These are phyloP conservation scores for Meganola albula DNA, from an alignment of 2,888 invertebrate species.

Conservation along the genomic window DNA sequence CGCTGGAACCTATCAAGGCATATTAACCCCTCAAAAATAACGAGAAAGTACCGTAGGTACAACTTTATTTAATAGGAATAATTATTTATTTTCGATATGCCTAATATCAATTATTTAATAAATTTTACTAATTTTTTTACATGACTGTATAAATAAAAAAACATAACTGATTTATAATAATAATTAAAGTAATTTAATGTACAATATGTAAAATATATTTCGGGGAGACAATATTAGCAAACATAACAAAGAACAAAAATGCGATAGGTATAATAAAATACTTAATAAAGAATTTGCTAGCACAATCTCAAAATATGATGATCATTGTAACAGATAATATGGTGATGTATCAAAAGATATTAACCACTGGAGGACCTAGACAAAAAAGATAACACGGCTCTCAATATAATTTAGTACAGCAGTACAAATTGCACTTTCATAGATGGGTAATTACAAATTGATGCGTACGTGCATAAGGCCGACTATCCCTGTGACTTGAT, in stretches of 20 bases:
- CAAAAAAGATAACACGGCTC: conserved; percentile 21
- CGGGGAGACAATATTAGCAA: conserved; percentile 58
- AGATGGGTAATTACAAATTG: conserved; percentile 39
- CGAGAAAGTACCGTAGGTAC: conserved; percentile 54
- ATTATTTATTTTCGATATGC: conserved; percentile 59
- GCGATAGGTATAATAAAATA: conserved; percentile 36
- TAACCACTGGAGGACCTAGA: conserved; percentile 23
- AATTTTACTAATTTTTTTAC: conserved; percentile 55
- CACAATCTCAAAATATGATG: conserved; percentile 59
- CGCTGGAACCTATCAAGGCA: no score
- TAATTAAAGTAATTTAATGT: conserved; percentile 49
- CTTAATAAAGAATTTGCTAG: conserved; percentile 44
- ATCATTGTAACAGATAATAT: conserved; percentile 33
- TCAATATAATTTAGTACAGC: conserved; percentile 28
- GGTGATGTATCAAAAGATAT: conserved; percentile 39
- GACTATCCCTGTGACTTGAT: conserved; percentile 53
- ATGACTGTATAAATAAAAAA: conserved; percentile 59
- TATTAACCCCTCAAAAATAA: conserved; percentile 42
- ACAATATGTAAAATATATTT: conserved; percentile 60
- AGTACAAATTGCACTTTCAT: conserved; percentile 37
- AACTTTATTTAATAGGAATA: conserved; percentile 49
- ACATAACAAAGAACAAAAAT: conserved; percentile 70
- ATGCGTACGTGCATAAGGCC: conserved; percentile 48
- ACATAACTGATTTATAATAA: conserved; percentile 55
- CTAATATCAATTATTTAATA: conserved; percentile 53